Base-by-base conservation (phyloP, 2,113 vertebrate genomes). In the Tragelaphus buxtoni region DNA sequence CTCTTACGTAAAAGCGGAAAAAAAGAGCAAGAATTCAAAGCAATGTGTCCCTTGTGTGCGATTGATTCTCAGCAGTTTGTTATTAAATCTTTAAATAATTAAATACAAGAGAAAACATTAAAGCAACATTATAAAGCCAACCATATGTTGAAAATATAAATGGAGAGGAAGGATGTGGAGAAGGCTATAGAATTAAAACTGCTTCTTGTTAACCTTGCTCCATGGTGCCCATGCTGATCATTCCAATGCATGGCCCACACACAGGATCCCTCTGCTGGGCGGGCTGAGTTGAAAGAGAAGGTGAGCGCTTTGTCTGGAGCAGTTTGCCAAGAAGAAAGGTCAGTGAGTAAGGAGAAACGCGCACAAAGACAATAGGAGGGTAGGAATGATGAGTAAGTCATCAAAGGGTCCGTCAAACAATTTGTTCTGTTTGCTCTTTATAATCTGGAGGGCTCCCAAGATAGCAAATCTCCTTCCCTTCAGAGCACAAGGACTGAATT, bases 31-130 rank as follows among this genome's bases (percentile, higher is more conserved):
- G 32, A 96, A 94, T 60, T 96, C 53, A 89, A 97, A 98, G 72
- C 94, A 97, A 77, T 18, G 92, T 88, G 26, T 98, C 85, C 76
- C 98, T 96, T 1, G 65, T 72, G 88, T 96, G 63, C 16, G 3
- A 97, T 42, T 97, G 76, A 97, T 90, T 97, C 88, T 83, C 94
- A 91, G 77, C 22, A 95, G 94, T 63, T 65, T 98, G 58, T 97
- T 98, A 97, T 98, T 97, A 98, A 98, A 97, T 22, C 6, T 97
- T 98, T 98, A 91, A 99, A 98, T 98, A 98, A 98, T 98, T 98
- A 98, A 98, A 97, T 97, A 94, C 24, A 96, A 91, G 35, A 97
- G 10, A 42, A 14, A 97, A 72, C 86, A 96, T 86, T 95, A 96
- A 98, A 95, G 91, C 51, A 35, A 82, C 88, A 95, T 90, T 97